phyloP scores from a whole-genome alignment of 2,888 invertebrate genomes.

The Lasiommata megera region DNA sequence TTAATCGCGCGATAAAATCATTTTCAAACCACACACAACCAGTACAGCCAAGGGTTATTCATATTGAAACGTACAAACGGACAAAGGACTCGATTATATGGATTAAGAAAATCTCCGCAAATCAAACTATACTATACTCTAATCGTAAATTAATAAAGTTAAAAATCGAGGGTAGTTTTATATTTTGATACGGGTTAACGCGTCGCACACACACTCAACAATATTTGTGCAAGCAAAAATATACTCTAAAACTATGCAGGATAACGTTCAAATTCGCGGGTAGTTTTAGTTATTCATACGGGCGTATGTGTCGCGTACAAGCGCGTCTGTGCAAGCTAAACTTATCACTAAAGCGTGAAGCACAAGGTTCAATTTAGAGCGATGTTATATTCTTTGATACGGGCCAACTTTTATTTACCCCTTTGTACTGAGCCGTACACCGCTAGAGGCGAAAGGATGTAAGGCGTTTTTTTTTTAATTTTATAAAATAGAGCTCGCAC shows the following conservation, averaged over 20 bases:
- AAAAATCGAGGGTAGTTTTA: slow-evolving; percentile 12
- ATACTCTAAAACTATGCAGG: neutral
- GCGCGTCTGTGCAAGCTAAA: too few species aligned
- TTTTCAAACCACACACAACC: slow-evolving; percentile 30
- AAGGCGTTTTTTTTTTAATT: neutral
- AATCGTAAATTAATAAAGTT: slow-evolving; percentile 16
- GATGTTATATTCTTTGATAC: neutral
- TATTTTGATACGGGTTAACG: neutral
- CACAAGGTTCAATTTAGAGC: too few species aligned
- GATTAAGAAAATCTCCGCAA: slow-evolving; percentile 21
- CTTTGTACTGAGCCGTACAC: neutral
- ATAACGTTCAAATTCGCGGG: too few species aligned
- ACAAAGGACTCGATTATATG: slow-evolving; percentile 33
- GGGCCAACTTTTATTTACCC: neutral
- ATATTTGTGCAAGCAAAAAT: neutral
- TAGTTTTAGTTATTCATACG: too few species aligned
- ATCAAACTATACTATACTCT: slow-evolving; percentile 9
- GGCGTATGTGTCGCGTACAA: too few species aligned
- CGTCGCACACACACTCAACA: neutral
- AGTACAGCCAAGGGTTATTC: slow-evolving; percentile 41
- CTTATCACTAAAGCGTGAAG: too few species aligned
- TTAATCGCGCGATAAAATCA: neutral
- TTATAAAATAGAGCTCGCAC: neutral
- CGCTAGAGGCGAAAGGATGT: neutral
- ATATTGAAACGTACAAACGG: slow-evolving; percentile 39